Base-by-base conservation (phyloP, 2,888 invertebrate species). In the Patella ulyssiponensis region DNA sequence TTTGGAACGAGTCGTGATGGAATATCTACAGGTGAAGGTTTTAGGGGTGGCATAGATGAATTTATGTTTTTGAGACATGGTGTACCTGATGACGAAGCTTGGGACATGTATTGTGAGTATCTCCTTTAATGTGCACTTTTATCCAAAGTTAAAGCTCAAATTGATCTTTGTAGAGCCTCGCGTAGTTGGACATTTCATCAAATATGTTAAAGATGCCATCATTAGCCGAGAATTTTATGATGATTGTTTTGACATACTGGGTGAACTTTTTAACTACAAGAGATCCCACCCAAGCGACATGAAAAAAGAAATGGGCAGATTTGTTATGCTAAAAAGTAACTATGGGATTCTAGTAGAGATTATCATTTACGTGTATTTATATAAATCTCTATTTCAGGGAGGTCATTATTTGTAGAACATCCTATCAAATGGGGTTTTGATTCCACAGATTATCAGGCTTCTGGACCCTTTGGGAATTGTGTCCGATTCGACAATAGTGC, bases 1-100 rank as follows among this genome's bases (percentile, higher is more conserved):
- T 76, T 76, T 53, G 76, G 76, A 9, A 71, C 72, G 54, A 51
- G 27, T 58, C 56, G 71, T 58, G 76, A 53, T 73, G 71, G 72
- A 76, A 52, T 75, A 11, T 15, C 74, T 20, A n/a, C 51, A 14
- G 53, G 70, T 17, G 69, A 71, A 69, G 69, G 64, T 7, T 77
- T 76, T 71, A 73, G 75, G 23, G 82, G 82, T 69, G 80, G 73
- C 56, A 33, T 80, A 1, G 82, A 82, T 79, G 80, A 82, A 27
- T 77, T 80, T 51, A 44, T 71, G 14, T 79, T 82, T 70, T 73
- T 58, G 69, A 69, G 76, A 33, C 54, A 71, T 9, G 58, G 74
- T 14, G 17, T 80, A 23, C n/a, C 51, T n/a, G 70, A 71, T 52
- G 53, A 23, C 20, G 75, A 75, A 17, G 71, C 77, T 15, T 33